Base-by-base conservation (phyloP, 2,888 invertebrate species). In the Drosophila borealis region DNA sequence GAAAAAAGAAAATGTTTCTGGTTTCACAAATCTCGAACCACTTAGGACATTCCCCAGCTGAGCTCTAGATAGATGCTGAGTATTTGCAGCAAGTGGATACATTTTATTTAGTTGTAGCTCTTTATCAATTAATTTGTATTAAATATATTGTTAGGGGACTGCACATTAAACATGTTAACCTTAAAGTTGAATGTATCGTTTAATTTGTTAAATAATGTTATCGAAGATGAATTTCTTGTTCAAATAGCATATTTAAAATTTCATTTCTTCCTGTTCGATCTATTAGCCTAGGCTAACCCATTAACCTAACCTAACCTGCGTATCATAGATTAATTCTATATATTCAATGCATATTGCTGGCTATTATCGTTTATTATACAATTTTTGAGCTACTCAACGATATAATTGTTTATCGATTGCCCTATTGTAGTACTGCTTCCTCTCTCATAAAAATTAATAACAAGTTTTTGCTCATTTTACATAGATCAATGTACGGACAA, bases 1-100 rank as follows among this genome's bases (percentile, higher is more conserved):
- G 6, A 14, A 36, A 37, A n/a, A 65, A 48, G 65, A 74, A 74
- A 74, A 71, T 37, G 50, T 64, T 64, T 65, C 34, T 42, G 74
- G 74, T 74, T 68, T 13, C 17, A 48, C 34, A n/a, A 49, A 29
- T 46, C 39, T 17, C 37, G 4, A 39, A 39, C 29, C 37, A 29
- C 14, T 25, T 17, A 17, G 25, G 6, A 11, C 37, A 37, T 37
- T 36, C 17, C 25, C 11, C 9, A 10, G 36, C 48, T n/a, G 41
- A 53, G 53, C 29, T 33, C 33, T 39, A 17, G 37, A 6, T 10
- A 11, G 19, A 19, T 19, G 21, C 3, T 13, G 14, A 14, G 8
- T 2, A 29, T 29, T 25, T 25, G 25, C 25, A 1, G n/a, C 6
- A n/a, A 13, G 37, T 36, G 5, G 13, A 36, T 21, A 21, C 21